Conservation (phyloP, 53 echinoderm and acorn worm genomes). For the Echinarachnius parma region DNA sequence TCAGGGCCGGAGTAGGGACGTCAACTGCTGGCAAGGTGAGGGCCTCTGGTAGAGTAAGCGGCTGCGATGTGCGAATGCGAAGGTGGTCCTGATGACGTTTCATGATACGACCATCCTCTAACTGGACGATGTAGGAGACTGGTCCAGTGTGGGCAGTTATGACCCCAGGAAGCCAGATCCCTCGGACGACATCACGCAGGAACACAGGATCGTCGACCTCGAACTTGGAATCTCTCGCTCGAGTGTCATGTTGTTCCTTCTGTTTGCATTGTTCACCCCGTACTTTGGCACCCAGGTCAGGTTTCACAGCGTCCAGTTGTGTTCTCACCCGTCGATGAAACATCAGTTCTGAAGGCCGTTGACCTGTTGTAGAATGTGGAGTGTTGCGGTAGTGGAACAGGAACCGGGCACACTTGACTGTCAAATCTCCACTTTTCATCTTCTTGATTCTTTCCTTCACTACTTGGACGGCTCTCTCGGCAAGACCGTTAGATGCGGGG, state of each 20-base stretch:
- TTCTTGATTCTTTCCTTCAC: conserved; percentile 27
- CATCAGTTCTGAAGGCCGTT: conserved; percentile 19
- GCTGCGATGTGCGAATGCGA: conserved; percentile 12
- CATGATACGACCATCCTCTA: conserved; percentile 40
- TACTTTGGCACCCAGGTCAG: conserved; percentile 6
- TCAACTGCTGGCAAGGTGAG: not conserved
- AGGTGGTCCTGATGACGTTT: conserved; percentile 45
- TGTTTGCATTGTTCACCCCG: not conserved
- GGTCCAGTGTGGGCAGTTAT: conserved; percentile 9
- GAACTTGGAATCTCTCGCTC: conserved; percentile 2
- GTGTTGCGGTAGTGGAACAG: conserved; percentile 41
- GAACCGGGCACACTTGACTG: conserved; percentile 21
- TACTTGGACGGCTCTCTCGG: conserved; percentile 37
- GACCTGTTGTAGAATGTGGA: conserved; percentile 34
- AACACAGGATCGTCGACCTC: conserved; percentile 6
- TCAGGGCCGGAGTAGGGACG: not conserved
- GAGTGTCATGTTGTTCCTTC: conserved; percentile 2
- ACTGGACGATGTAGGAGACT: conserved; percentile 23
- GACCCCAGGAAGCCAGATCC: conserved; percentile 8
- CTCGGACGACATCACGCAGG: conserved; percentile 19
- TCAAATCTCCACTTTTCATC: conserved; percentile 20
- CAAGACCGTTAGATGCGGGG: not conserved
- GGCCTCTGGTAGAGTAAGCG: not conserved
- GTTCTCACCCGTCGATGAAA: conserved; percentile 31
- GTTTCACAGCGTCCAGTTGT: conserved; percentile 23